Conservation (phyloP, 2,888 invertebrate genomes). For the Drosophila paracracens region DNA sequence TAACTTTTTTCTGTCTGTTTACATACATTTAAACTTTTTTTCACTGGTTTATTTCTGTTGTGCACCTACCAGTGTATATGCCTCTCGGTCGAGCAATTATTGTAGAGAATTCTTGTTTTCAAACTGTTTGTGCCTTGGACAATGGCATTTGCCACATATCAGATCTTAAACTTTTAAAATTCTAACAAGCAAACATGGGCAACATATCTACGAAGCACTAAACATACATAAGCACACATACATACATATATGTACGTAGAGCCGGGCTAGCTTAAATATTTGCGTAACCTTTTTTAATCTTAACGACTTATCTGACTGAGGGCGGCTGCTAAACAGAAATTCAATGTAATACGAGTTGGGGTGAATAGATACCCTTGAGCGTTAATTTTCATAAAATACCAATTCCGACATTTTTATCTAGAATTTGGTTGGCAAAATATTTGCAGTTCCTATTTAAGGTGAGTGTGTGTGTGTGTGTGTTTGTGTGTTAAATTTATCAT, state of each 20-base stretch:
- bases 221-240: too few relatives aligned
- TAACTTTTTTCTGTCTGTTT: too few relatives aligned
- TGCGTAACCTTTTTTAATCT: conserved; percentile 75
- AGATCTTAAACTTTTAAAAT: conserved; percentile 69
- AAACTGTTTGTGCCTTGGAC: conserved; percentile 49
- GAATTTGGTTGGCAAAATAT: conserved; percentile 39
- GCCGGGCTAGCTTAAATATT: conserved; percentile 58
- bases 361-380: conserved; percentile 59
- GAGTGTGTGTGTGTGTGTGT: conserved; percentile 7
- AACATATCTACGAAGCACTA: conserved; percentile 30
- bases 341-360: background rate
- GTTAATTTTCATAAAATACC: conserved; percentile 80
- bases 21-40: too few relatives aligned
- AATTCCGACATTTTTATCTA: conserved; percentile 65
- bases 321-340: conserved; percentile 31
- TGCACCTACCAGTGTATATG: conserved; percentile 4
- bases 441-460: conserved; percentile 24
- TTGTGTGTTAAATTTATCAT: conserved; percentile 24
- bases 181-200: conserved; percentile 46
- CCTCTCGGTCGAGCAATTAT: background rate
- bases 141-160: conserved; percentile 64
- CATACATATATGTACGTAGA: background rate
- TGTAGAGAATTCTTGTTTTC: conserved; percentile 3
- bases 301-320: conserved; percentile 69
- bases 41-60: background rate